Conservation (phyloP, 2,888 invertebrate species). For the Eupithecia dodoneata region DNA sequence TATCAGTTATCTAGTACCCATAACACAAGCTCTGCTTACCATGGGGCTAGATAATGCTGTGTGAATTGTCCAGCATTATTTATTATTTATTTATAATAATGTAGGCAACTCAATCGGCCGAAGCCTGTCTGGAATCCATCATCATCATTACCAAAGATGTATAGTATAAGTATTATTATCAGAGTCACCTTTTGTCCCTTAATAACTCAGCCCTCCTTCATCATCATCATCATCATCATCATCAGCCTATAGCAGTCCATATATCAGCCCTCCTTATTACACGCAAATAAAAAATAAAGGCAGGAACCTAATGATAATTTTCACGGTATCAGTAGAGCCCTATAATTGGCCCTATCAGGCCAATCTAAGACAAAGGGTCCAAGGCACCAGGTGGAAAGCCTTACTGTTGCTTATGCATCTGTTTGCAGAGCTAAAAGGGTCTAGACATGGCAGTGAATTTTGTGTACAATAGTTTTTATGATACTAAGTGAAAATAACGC, state of each 20-base stretch:
- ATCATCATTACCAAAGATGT: not conserved
- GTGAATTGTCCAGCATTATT: too few relatives aligned
- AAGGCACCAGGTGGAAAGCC: slow-evolving; percentile 44
- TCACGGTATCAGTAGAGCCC: slow-evolving; percentile 53
- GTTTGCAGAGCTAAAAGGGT: slow-evolving; percentile 40
- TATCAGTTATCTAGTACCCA: too few relatives aligned
- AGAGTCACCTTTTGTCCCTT: not conserved
- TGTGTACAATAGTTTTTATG: not conserved
- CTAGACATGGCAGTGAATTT: slow-evolving; percentile 43
- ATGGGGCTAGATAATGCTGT: too few relatives aligned
- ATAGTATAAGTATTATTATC: not conserved
- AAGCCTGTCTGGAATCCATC: not conserved
- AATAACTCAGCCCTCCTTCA: slow-evolving; percentile 18
- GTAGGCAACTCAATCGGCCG: not conserved
- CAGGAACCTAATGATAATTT: slow-evolving; percentile 52
- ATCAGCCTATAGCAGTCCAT: too few relatives aligned
- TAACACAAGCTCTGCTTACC: too few relatives aligned
- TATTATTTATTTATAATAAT: too few relatives aligned
- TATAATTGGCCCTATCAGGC: slow-evolving; percentile 63
- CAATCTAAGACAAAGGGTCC: slow-evolving; percentile 71
- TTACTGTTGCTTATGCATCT: slow-evolving; percentile 51
- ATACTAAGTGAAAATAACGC: not conserved
- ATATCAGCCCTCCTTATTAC: slow-evolving; percentile 24
- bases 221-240: too few relatives aligned
- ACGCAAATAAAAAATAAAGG: slow-evolving; percentile 30